phyloP scores from a whole-genome alignment of 2,888 invertebrate species.

The Drosophila bunnanda region DNA sequence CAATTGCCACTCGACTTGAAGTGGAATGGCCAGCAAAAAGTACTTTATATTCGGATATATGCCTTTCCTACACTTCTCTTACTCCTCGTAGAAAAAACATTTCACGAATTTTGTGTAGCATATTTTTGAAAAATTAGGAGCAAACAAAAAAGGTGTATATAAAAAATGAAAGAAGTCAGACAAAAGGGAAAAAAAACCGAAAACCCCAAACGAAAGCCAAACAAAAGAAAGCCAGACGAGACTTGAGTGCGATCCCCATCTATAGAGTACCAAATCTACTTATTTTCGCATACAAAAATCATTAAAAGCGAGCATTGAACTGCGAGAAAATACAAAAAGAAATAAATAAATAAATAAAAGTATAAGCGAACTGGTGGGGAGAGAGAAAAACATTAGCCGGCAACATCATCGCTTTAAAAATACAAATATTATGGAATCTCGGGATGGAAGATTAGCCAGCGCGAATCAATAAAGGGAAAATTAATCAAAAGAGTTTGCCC shows the following conservation, averaged over 20 bases:
- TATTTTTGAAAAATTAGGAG: slow-evolving; percentile 15
- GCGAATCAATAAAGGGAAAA: slow-evolving; percentile 52
- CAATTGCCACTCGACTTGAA: slow-evolving; percentile 56
- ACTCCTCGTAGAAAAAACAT: slow-evolving; percentile 52
- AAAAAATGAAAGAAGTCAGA: not conserved
- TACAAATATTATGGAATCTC: slow-evolving; percentile 58
- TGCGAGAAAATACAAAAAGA: slow-evolving; percentile 28
- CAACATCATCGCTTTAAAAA: slow-evolving; percentile 70
- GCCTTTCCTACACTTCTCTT: not conserved
- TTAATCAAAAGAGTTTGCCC: slow-evolving; percentile 61
- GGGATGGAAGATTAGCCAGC: slow-evolving; percentile 54
- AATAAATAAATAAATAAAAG: slow-evolving; percentile 3
- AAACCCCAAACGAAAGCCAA: slow-evolving; percentile 62
- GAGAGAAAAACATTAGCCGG: slow-evolving; percentile 28
- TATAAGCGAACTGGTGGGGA: slow-evolving; percentile 1
- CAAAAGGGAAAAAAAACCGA: slow-evolving; percentile 42
- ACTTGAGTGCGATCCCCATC: slow-evolving; percentile 48
- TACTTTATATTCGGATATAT: slow-evolving; percentile 10
- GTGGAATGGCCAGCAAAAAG: slow-evolving; percentile 51
- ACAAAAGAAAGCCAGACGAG: slow-evolving; percentile 73
- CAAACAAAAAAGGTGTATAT: not conserved
- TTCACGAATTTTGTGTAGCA: slow-evolving; percentile 45
- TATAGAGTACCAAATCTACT: slow-evolving; percentile 72
- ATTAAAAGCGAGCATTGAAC: slow-evolving; percentile 79
- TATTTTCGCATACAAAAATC: slow-evolving; percentile 80